These are phyloP conservation scores for Ranitomeya variabilis DNA, from an alignment of 2,113 vertebrate species.

Conservation along the genomic window DNA sequence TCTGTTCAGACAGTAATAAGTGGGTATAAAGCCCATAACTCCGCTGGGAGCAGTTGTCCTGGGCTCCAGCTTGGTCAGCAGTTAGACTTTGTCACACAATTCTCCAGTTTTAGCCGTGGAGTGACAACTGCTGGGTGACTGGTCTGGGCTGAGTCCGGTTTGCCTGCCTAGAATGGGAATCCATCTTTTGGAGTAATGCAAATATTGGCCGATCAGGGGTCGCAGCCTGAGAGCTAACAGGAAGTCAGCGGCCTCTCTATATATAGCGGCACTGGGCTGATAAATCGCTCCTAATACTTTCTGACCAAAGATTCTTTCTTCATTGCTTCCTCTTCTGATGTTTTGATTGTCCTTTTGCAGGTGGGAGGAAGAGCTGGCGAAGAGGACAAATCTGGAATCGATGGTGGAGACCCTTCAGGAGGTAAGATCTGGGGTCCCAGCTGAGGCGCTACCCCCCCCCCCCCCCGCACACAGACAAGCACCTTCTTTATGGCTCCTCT, in stretches of 20 bases:
- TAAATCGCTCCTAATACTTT: too few relatives aligned
- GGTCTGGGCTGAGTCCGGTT: too few relatives aligned
- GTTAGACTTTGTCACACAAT: not conserved
- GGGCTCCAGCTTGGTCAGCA: not conserved
- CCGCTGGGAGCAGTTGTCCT: not conserved
- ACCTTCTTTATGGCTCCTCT: not conserved
- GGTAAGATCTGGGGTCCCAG: slow-evolving; percentile 69
- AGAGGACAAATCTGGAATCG: slow-evolving; percentile 86
- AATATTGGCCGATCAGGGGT: not conserved
- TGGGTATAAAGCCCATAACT: not conserved
- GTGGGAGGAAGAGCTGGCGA: slow-evolving; percentile 92
- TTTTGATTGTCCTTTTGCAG: slow-evolving; percentile 74
- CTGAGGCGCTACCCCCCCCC: not conserved
- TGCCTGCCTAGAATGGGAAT: too few relatives aligned
- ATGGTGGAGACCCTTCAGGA: slow-evolving; percentile 87
- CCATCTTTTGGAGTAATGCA: too few relatives aligned
- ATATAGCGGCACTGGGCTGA: too few relatives aligned
- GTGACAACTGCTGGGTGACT: not conserved
- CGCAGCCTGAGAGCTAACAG: not conserved
- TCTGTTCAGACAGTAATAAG: not conserved
- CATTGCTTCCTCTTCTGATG: not conserved
- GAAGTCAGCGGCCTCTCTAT: not conserved
- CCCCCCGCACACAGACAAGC: not conserved
- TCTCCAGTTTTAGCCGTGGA: not conserved
- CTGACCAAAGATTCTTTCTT: not conserved